These are phyloP conservation scores for Ptychadena robeensis DNA, from an alignment of 2,797 vertebrate species.

Conservation along the genomic window DNA sequence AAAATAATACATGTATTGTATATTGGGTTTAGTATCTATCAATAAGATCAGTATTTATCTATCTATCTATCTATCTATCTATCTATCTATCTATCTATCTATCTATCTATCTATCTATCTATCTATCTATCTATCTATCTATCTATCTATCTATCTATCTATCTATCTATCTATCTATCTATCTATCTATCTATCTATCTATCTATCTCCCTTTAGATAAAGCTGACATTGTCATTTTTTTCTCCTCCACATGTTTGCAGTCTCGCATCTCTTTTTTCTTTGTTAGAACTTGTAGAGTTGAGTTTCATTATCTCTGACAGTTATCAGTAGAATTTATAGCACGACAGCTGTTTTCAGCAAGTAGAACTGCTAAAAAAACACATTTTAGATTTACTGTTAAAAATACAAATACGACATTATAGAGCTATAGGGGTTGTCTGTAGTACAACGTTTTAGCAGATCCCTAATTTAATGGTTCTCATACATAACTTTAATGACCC, in stretches of 20 bases:
- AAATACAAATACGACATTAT: constrained; percentile 60
- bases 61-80: no score
- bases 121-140: constrained; percentile 1
- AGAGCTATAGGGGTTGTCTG: constrained; percentile 61
- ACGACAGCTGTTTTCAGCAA: constrained; percentile 62
- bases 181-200: constrained; percentile 24
- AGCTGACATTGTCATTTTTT: constrained; percentile 27
- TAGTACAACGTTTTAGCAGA: constrained; percentile 58
- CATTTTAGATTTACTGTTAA: constrained; percentile 62
- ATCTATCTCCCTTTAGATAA: not conserved
- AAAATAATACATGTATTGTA: no score
- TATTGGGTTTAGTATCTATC: no score
- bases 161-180: not conserved
- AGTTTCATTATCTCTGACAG: constrained; percentile 62
- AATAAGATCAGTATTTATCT: no score
- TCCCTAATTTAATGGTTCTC: constrained; percentile 51
- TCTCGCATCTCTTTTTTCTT: constrained; percentile 56
- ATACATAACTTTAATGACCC: constrained; percentile 47
- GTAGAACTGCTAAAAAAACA: constrained; percentile 61
- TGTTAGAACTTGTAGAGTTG: constrained; percentile 61
- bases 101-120: constrained; percentile 6
- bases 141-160: not conserved
- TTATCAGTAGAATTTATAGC: constrained; percentile 63
- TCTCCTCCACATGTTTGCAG: constrained; percentile 27
- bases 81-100: not conserved